Percentiles rank a stretch among this genome's conserved stretches.
Evolutionary conservation across 2,113 vertebrate species (phyloP).

Genomic region (Apeltes quadracus): DNA sequence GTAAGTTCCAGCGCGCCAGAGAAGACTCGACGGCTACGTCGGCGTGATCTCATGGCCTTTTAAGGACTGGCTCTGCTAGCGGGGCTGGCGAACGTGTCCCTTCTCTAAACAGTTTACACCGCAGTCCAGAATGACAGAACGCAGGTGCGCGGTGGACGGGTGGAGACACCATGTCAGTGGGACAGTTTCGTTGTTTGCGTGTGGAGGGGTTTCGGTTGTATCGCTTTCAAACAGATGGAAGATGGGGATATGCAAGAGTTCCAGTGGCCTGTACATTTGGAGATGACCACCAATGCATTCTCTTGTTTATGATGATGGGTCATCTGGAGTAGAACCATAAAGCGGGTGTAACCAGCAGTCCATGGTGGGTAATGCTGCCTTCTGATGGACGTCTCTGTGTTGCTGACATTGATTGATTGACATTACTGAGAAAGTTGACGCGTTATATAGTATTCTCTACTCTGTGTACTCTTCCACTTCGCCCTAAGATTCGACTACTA

Average conservation of each 20-base stretch:
- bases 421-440: background rate
- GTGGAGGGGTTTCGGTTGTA: background rate
- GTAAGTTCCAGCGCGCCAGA: constrained; percentile 40
- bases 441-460: background rate
- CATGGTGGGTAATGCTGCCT: background rate
- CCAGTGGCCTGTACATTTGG: background rate
- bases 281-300: background rate
- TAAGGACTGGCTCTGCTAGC: constrained; percentile 72
- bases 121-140: constrained; percentile 47
- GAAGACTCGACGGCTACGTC: constrained; percentile 51
- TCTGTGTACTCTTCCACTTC: no score
- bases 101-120: constrained; percentile 79
- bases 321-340: no score
- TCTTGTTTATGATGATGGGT: no score
- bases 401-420: background rate
- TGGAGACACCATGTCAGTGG: background rate
- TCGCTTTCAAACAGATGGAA: background rate
- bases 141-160: constrained; percentile 43
- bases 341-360: background rate
- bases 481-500: no score
- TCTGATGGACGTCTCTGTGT: background rate
- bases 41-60: constrained; percentile 67
- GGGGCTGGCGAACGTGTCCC: constrained; percentile 61
- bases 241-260: no score
- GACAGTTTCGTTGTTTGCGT: background rate